Conservation (phyloP, 2,797 vertebrate genomes). For the Acanthurus tractus region DNA sequence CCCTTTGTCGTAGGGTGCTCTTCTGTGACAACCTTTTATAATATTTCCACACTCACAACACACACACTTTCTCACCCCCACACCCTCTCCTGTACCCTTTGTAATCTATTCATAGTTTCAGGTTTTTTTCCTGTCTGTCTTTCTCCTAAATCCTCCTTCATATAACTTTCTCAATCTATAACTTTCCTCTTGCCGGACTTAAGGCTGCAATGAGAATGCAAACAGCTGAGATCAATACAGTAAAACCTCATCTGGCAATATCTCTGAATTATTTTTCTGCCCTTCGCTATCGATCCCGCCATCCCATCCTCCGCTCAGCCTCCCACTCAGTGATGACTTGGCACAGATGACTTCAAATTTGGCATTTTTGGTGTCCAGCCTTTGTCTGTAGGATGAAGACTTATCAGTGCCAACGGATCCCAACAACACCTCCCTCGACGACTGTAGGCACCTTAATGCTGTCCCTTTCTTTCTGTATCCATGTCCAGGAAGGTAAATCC, state of each 20-base stretch:
- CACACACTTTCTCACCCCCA: slow-evolving; percentile 57
- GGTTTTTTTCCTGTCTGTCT: slow-evolving; percentile 4
- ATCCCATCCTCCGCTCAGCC: slow-evolving; percentile 19
- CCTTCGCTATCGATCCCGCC: slow-evolving; percentile 37
- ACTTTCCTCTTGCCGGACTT: slow-evolving; percentile 25
- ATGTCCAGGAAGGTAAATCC: not conserved
- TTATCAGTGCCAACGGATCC: slow-evolving; percentile 1
- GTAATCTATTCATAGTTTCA: slow-evolving; percentile 18
- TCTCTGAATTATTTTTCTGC: slow-evolving; percentile 44
- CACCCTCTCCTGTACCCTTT: not conserved
- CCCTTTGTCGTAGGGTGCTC: slow-evolving; percentile 69
- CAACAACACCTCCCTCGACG: not conserved
- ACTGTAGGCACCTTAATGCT: not conserved
- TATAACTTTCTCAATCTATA: slow-evolving; percentile 33
- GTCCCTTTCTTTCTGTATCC: not conserved
- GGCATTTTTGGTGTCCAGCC: slow-evolving; percentile 75
- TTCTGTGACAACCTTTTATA: slow-evolving; percentile 81
- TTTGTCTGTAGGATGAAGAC: slow-evolving; percentile 42
- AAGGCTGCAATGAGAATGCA: not conserved
- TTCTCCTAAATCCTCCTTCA: slow-evolving; percentile 14
- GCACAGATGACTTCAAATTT: slow-evolving; percentile 76
- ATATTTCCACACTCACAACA: slow-evolving; percentile 63
- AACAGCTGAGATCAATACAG: slow-evolving; percentile 39
- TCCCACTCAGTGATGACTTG: slow-evolving; percentile 77
- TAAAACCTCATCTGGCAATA: slow-evolving; percentile 37